phyloP scores from a whole-genome alignment of 2,888 invertebrate species.

The Boloria euphrosyne region DNA sequence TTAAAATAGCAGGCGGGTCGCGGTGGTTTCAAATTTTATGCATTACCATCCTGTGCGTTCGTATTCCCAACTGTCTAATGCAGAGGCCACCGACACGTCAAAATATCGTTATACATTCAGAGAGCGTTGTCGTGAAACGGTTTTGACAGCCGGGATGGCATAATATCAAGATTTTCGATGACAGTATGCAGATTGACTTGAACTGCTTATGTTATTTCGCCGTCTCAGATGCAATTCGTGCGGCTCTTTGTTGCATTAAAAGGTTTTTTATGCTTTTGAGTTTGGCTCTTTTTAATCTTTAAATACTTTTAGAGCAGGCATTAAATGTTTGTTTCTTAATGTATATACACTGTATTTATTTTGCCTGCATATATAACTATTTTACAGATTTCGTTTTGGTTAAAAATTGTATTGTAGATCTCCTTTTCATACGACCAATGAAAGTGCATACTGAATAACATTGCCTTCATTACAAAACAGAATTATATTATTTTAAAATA shows the following conservation, averaged over 20 bases:
- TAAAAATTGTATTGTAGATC: slow-evolving; percentile 1
- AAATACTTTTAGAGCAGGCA: background rate
- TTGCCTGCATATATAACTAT: background rate
- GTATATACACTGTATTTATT: slow-evolving; percentile 2
- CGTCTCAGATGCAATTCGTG: slow-evolving; percentile 30
- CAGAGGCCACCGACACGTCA: slow-evolving; percentile 42
- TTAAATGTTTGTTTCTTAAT: slow-evolving; percentile 2
- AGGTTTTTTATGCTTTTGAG: background rate
- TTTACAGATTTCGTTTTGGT: slow-evolving; percentile 3
- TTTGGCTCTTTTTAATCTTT: background rate
- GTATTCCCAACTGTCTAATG: slow-evolving; percentile 43
- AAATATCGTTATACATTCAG: slow-evolving; percentile 44
- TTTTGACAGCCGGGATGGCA: slow-evolving; percentile 46
- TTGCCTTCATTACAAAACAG: too few relatives aligned
- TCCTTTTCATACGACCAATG: too few relatives aligned
- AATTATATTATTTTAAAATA: too few relatives aligned
- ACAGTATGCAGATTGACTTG: slow-evolving; percentile 40
- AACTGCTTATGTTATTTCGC: slow-evolving; percentile 31
- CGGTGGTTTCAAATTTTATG: slow-evolving; percentile 49
- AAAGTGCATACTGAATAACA: too few relatives aligned
- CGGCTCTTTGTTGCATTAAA: slow-evolving; percentile 5
- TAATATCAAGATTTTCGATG: slow-evolving; percentile 44
- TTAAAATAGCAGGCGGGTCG: slow-evolving; percentile 43
- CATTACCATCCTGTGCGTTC: slow-evolving; percentile 44
- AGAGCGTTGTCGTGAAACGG: slow-evolving; percentile 44